These are phyloP conservation scores for Pelodiscus sinensis DNA, from an alignment of 2,113 vertebrate genomes.

Conservation along the genomic window DNA sequence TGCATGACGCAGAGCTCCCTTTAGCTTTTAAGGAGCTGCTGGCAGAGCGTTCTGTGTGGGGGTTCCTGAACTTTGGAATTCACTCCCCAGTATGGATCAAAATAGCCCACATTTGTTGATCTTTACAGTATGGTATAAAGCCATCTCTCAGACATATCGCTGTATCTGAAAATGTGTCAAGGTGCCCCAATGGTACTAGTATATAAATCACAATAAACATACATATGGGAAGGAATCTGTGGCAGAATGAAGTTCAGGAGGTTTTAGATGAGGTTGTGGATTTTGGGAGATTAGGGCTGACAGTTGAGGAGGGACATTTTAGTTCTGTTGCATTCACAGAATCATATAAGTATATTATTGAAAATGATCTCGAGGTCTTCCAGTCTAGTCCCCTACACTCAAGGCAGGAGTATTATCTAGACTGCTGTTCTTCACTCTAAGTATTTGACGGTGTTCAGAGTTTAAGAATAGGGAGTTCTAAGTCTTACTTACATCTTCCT, in stretches of 20 bases:
- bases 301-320: not conserved
- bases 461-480: accelerated
- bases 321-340: not conserved
- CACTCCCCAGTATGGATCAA: not conserved
- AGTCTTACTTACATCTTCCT: not conserved
- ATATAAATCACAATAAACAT: not conserved
- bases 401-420: not conserved
- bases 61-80: not conserved
- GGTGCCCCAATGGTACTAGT: not conserved
- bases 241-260: not conserved
- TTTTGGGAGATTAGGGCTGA: not conserved
- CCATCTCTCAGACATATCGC: not conserved
- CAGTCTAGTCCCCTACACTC: not conserved
- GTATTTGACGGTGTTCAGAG: not conserved
- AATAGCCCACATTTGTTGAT: not conserved
- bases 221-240: not conserved
- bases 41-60: not conserved
- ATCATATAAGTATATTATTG: too few relatives aligned
- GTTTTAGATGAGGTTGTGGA: not conserved
- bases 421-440: not conserved
- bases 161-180: not conserved
- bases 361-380: too few relatives aligned
- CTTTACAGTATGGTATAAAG: not conserved
- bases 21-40: not conserved
- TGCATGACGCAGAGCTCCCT: not conserved